Conservation (phyloP, 1,140 invertebrate genomes). For the Homalodisca vitripennis region DNA sequence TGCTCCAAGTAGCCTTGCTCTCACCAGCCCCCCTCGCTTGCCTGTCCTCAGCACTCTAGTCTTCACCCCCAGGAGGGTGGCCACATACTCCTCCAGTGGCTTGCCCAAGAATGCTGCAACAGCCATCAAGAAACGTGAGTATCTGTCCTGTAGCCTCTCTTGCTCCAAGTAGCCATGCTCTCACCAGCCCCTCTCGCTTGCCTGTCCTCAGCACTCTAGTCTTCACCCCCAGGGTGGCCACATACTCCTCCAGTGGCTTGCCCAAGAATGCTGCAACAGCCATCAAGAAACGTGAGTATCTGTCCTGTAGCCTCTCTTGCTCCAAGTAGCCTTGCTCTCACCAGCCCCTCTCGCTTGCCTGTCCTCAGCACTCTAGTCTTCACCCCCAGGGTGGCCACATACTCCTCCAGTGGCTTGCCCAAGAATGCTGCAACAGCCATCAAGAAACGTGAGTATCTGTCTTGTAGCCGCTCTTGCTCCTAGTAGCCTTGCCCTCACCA, state of each 20-base stretch:
- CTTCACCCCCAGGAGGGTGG: constrained; percentile 61
- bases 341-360: constrained; percentile 71
- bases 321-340: constrained; percentile 83
- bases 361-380: constrained; percentile 67
- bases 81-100: constrained; percentile 75
- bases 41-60: constrained; percentile 67
- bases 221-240: constrained; percentile 63
- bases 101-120: constrained; percentile 82
- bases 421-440: constrained; percentile 80
- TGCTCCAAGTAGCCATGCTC: constrained; percentile 83
- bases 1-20: constrained; percentile 83
- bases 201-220: constrained; percentile 67
- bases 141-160: constrained; percentile 73
- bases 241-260: constrained; percentile 73
- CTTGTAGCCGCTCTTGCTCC: constrained; percentile 78
- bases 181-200: constrained; percentile 78
- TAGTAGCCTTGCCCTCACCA: constrained; percentile 83
- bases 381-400: constrained; percentile 67
- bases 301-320: constrained; percentile 73
- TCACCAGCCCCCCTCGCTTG: constrained; percentile 78
- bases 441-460: constrained; percentile 83
- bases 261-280: constrained; percentile 45
- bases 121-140: constrained; percentile 88
- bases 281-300: constrained; percentile 84
- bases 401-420: constrained; percentile 72